Percentiles rank a stretch among this genome's conserved stretches.
Conservation (phyloP, 1,140 invertebrate species). For the Drosophila obscura region DNA sequence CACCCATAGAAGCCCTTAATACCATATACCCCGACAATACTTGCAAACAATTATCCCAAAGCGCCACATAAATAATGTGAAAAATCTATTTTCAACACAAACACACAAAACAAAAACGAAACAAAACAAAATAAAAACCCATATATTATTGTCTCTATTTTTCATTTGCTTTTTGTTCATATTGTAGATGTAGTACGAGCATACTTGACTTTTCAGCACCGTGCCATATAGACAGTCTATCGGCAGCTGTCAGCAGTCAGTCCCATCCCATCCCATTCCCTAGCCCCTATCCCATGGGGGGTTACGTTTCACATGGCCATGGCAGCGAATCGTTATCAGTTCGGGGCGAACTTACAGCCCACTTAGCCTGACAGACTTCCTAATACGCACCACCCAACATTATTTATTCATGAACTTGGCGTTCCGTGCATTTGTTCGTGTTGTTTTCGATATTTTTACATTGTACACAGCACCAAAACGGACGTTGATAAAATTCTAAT, state of each 20-base stretch:
- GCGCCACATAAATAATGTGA: slow-evolving; percentile 63
- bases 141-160: slow-evolving; percentile 22
- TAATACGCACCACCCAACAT: slow-evolving; percentile 59
- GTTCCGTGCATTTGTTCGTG: slow-evolving; percentile 53
- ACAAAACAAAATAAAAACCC: slow-evolving; percentile 11
- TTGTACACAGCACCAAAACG: slow-evolving; percentile 17
- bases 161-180: too few species aligned
- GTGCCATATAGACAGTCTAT: slow-evolving; percentile 15
- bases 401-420: slow-evolving; percentile 53
- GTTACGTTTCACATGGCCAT: slow-evolving; percentile 27
- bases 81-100: slow-evolving; percentile 49
- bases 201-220: neutral
- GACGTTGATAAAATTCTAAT: slow-evolving; percentile 74
- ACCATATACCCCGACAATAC: slow-evolving; percentile 28
- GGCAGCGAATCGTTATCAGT: slow-evolving; percentile 21
- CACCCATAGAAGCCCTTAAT: slow-evolving; percentile 31
- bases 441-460: slow-evolving; percentile 53
- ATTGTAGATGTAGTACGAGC: neutral
- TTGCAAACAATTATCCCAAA: slow-evolving; percentile 36
- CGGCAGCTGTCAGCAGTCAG: slow-evolving; percentile 6
- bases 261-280: neutral
- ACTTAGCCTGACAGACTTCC: slow-evolving; percentile 47
- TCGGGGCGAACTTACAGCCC: neutral
- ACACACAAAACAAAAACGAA: neutral
- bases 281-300: slow-evolving; percentile 18